Base-by-base conservation (phyloP, 1,140 invertebrate species). In the Hermatobates lingyangjiaoensis region DNA sequence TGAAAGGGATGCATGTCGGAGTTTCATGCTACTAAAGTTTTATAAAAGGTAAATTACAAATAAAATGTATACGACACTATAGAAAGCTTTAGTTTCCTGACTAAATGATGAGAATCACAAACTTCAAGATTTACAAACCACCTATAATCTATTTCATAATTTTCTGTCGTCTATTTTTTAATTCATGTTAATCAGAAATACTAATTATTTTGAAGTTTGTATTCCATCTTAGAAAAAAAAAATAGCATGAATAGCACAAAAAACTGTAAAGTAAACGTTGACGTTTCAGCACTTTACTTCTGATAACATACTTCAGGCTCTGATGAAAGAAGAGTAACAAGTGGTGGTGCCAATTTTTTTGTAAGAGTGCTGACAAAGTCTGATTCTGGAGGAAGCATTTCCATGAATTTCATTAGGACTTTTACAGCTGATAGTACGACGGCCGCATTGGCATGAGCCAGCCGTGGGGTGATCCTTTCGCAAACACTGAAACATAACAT, bases 391-490 rank as follows among this genome's bases (percentile, higher is more conserved):
- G 90, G 80, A 54, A 99, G 72, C 79, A 98, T 91, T 68, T 98
- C 94, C 76, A 99, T 90, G 51, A 98, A 76, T 66, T 98, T 98
- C 90, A 98, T 98, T 25, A 87, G 63, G 28, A 87, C 88, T 76
- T 98, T 98, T 2, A 99, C 93, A 56, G 96, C 93, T 27, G 92
- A 97, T 0, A 99, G 71, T 1, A 99, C 96, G n/a, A 99, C 96
- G 34, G 95, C 96, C 38, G 96, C 95, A 71, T 99, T 99, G 3
- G 96, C 96, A 73, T 99, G 96, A 24, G 96, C 94, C 52, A 99
- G 70, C 27, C 96, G 74, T 2, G 96, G 96, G 14, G 93, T 97
- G 54, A 99, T 97, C 56, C 96, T 72, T 70, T 99, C 96, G 67
- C 93, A 98, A 58, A 99, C 96, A 58, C 91, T 79, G 59, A 1